A percentile compares a stretch with the other conserved stretches of the same genome.
Conservation (phyloP, 2,888 invertebrate species). For the Callyntrura sp. region DNA sequence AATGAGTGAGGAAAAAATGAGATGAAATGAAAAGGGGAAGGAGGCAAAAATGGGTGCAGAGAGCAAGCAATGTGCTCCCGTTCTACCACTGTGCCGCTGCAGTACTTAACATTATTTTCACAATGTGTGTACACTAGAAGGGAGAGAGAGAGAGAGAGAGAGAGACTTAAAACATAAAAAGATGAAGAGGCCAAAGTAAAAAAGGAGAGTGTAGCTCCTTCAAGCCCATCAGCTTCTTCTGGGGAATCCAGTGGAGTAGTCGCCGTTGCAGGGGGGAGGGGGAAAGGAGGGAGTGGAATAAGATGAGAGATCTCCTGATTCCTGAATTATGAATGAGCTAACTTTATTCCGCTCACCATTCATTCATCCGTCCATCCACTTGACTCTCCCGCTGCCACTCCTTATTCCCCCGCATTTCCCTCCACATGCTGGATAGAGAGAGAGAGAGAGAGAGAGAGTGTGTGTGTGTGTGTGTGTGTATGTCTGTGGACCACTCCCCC, state of each 20-base stretch:
- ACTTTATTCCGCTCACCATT: constrained; percentile 52
- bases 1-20: too few species aligned
- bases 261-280: not conserved
- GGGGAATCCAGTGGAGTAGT: too few species aligned
- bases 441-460: too few species aligned
- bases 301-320: constrained; percentile 40
- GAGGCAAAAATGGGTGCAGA: not conserved
- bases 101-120: not conserved
- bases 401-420: not conserved
- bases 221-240: not conserved
- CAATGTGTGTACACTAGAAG: not conserved
- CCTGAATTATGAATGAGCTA: constrained; percentile 71
- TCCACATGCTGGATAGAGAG: too few species aligned
- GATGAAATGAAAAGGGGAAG: not conserved
- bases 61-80: not conserved
- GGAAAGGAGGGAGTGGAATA: not conserved
- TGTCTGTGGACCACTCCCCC: not conserved
- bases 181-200: not conserved
- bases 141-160: not conserved
- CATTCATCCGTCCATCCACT: constrained; percentile 38
- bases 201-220: not conserved
- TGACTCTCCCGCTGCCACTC: not conserved
- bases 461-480: too few species aligned
- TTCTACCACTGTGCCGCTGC: not conserved
- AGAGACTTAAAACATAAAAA: not conserved